Base-by-base conservation (phyloP, 2,113 vertebrate species). In the Sterna hirundo region DNA sequence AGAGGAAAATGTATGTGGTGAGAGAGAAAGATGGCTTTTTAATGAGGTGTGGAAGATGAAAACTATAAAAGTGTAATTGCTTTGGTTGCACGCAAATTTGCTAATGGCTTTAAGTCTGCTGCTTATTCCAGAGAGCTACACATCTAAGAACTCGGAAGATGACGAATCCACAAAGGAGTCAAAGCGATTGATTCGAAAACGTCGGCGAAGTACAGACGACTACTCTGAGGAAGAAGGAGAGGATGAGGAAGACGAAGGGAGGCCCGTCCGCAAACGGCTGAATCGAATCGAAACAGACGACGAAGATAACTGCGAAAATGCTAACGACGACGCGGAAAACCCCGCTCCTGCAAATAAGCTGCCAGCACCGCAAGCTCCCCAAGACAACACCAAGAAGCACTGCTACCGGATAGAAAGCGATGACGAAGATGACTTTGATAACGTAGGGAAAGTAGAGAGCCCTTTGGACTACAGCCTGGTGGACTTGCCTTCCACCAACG, bases 271-370 rank as follows among this genome's bases (percentile, higher is more conserved):
- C 42, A 99, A 99, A 87, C 98, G 99, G 90, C 98, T 99, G 42
- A 99, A 99, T 66, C 98, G 99, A 32, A 99, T 99, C 1, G 99
- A 99, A 96, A 99, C 99, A 0, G 99, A 99, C 0, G 99, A 99
- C 3, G 98, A 99, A 42, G 98, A 99, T 3, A 95, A 86, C 49
- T 89, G 97, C 34, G 97, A 97, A 5, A 98, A 93, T 3, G 22
- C 81, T 4, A 94, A 96, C 0, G 71, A 96, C 0, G 89, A 90
- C 0, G 22, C 88, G 11, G 96, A 88, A 25, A 97, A 94, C 44
- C 83, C 93, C 2, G 34, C 87, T 11, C 58, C 15, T 30, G 96
- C 95, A 18, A 91, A 86, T 21, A 98, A 98, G 95, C 93, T 97
- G 58, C 85, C 94, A 40, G 72, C 86, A 13, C 80, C 97, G 6